Evolutionary conservation across 2,113 vertebrate species (phyloP).

Genomic region (Macquaria ambigua): DNA sequence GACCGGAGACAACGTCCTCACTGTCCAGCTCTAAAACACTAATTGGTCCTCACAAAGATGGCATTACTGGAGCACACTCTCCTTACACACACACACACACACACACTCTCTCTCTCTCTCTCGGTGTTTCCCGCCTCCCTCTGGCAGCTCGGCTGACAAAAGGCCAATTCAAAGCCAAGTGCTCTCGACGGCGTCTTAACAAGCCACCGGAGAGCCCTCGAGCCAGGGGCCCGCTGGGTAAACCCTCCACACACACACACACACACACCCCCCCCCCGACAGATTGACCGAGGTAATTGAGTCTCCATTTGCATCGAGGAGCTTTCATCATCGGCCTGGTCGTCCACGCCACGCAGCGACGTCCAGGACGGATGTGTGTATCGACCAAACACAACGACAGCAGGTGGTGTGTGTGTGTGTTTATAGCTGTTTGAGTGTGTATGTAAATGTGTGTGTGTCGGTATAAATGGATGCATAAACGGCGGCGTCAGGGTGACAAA

Average conservation of each 20-base stretch:
- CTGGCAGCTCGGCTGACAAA: slow-evolving; percentile 85
- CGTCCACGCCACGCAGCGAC: slow-evolving; percentile 21
- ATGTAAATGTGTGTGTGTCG: neutral
- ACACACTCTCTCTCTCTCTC: slow-evolving; percentile 20
- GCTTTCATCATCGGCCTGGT: slow-evolving; percentile 78
- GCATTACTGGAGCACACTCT: neutral
- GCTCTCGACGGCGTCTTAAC: slow-evolving; percentile 96
- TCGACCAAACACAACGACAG: slow-evolving; percentile 55
- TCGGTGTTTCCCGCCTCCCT: slow-evolving; percentile 55
- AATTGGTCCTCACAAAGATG: slow-evolving; percentile 45
- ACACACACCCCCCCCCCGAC: slow-evolving; percentile 83
- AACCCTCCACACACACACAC: slow-evolving; percentile 37
- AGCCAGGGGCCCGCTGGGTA: slow-evolving; percentile 88
- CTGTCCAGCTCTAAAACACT: neutral
- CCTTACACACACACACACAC: slow-evolving; percentile 1
- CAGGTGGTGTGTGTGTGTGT: slow-evolving; percentile 57
- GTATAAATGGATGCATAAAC: slow-evolving; percentile 32
- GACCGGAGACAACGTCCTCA: neutral
- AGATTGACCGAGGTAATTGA: slow-evolving; percentile 96
- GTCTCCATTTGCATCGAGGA: slow-evolving; percentile 91
- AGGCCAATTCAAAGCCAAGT: slow-evolving; percentile 97
- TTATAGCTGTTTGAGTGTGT: neutral
- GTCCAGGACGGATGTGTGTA: slow-evolving; percentile 61
- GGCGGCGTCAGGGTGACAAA: slow-evolving; percentile 47
- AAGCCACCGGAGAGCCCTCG: slow-evolving; percentile 95